Conservation (phyloP, 2,113 vertebrate species). For the Sinocyclocheilus anophthalmus region DNA sequence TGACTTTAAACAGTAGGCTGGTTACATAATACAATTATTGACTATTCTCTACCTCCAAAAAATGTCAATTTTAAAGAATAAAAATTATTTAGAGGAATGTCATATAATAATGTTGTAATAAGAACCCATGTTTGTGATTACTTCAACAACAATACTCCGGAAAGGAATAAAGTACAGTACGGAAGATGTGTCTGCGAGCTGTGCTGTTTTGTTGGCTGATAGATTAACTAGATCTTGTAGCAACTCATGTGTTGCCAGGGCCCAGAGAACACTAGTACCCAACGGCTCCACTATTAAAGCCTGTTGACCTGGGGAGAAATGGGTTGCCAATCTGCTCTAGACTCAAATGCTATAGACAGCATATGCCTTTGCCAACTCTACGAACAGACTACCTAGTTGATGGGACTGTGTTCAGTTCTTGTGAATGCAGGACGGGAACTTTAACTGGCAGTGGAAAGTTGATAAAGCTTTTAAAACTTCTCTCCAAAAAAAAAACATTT, state of each 20-base stretch:
- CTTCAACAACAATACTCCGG: background rate
- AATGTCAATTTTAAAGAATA: too few species aligned
- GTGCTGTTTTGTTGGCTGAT: constrained; percentile 38
- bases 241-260: constrained; percentile 1
- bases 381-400: background rate
- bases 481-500: background rate
- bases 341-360: background rate
- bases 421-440: too few species aligned
- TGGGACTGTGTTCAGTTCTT: background rate
- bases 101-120: too few species aligned
- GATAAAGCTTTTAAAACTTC: background rate
- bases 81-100: too few species aligned
- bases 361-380: background rate
- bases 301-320: constrained; percentile 17
- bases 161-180: background rate
- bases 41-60: too few species aligned
- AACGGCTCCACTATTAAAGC: constrained; percentile 21
- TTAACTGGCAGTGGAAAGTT: too few species aligned
- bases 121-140: background rate
- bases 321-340: constrained; percentile 27
- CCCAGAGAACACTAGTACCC: constrained; percentile 29
- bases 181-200: too few species aligned
- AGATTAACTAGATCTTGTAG: constrained; percentile 35
- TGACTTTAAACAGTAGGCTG: too few species aligned
- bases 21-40: too few species aligned